Evolutionary conservation across 2,797 vertebrate genomes (phyloP).

Genomic region (Karalla daura): DNA sequence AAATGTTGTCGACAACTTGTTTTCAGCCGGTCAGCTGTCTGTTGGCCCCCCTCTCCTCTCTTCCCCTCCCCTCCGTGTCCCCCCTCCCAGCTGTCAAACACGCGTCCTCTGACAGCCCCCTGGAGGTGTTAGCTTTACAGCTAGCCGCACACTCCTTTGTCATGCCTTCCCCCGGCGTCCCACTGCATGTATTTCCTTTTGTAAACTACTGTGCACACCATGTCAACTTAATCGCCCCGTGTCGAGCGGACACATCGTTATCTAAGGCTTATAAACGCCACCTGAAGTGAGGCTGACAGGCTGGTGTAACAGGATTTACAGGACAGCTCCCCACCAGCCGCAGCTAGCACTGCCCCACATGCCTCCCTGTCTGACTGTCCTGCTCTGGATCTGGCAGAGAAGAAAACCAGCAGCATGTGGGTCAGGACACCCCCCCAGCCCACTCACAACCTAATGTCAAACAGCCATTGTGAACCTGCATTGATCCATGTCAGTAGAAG

Average conservation of each 20-base stretch:
- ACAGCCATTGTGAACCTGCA: background rate
- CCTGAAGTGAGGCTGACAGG: conserved; percentile 55
- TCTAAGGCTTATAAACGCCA: conserved; percentile 31
- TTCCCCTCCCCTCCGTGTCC: conserved; percentile 5
- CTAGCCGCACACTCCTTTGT: conserved; percentile 64
- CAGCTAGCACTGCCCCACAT: conserved; percentile 43
- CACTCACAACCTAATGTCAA: background rate
- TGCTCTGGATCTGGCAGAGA: conserved; percentile 39
- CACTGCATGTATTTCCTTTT: background rate
- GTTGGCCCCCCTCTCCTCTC: background rate
- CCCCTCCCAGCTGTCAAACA: conserved; percentile 80
- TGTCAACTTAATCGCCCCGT: background rate
- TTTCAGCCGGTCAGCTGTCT: conserved; percentile 65
- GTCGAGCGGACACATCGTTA: background rate
- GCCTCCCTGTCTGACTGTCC: conserved; percentile 30
- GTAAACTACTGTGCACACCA: background rate
- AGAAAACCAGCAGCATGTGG: conserved; percentile 6
- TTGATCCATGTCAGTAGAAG: background rate
- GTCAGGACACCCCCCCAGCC: conserved; percentile 22
- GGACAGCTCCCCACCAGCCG: conserved; percentile 54
- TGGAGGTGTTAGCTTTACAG: conserved; percentile 46
- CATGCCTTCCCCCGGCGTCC: conserved; percentile 25
- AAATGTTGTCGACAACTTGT: conserved; percentile 26
- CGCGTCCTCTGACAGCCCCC: conserved; percentile 70
- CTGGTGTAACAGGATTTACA: conserved; percentile 81